phyloP scores from a whole-genome alignment of 1,140 invertebrate species.

The Maniola jurtina region DNA sequence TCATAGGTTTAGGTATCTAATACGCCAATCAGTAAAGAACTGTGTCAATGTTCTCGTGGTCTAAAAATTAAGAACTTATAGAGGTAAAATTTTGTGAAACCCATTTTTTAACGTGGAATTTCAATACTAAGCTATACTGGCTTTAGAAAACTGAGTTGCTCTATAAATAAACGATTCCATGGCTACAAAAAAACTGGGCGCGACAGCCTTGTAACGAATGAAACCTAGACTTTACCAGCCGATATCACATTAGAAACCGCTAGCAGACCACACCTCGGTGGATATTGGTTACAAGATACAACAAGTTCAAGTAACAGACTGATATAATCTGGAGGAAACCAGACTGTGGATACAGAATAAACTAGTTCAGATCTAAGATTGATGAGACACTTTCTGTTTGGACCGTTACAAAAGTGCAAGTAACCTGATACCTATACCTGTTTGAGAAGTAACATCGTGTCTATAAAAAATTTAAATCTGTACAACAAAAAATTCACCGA shows the following conservation, averaged over 20 bases:
- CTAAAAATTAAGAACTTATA: no score
- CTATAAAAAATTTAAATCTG: not conserved
- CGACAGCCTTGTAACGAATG: slow-evolving; percentile 31
- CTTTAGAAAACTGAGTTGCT: not conserved
- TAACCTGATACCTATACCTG: slow-evolving; percentile 2
- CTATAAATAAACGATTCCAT: slow-evolving; percentile 4
- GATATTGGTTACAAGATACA: slow-evolving; percentile 58
- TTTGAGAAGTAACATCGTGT: not conserved
- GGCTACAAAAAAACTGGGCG: slow-evolving; percentile 11
- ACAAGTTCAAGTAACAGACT: slow-evolving; percentile 46
- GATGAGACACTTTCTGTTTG: slow-evolving; percentile 18
- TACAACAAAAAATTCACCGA: no score
- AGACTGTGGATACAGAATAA: slow-evolving; percentile 48
- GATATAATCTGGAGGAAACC: slow-evolving; percentile 44
- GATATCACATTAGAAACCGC: slow-evolving; percentile 65
- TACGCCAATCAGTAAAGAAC: not conserved
- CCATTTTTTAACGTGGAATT: not conserved
- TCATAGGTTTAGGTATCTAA: no score
- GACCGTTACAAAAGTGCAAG: slow-evolving; percentile 18
- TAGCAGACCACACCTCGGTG: slow-evolving; percentile 49
- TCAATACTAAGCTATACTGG: not conserved
- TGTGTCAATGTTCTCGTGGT: not conserved
- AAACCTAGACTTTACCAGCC: slow-evolving; percentile 47
- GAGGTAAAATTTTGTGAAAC: no score
- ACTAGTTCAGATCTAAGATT: slow-evolving; percentile 27